A percentile compares a stretch with the other conserved stretches of the same genome.
Conservation (phyloP, 2,113 vertebrate species). For the Chrysemys picta region DNA sequence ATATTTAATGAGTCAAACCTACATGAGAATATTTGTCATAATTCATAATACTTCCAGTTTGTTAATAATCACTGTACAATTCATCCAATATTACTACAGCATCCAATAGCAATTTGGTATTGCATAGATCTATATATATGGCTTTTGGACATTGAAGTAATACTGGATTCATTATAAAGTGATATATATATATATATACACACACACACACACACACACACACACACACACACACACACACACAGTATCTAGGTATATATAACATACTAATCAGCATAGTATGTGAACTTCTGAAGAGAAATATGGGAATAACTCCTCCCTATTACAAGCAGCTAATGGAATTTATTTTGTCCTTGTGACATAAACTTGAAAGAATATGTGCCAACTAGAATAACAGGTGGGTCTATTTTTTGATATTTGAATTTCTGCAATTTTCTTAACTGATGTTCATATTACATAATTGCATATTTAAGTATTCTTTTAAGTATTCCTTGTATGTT, state of each 20-base stretch:
- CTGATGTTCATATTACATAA: not conserved
- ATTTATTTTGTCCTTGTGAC: not conserved
- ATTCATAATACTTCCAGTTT: not conserved
- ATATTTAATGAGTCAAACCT: not conserved
- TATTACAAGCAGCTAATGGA: rapidly evolving
- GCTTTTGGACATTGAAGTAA: not conserved
- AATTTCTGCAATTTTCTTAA: not conserved
- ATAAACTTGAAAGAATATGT: not conserved
- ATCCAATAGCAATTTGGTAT: not conserved
- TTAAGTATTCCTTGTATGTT: not conserved
- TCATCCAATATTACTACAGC: not conserved
- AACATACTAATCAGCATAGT: rapidly evolving
- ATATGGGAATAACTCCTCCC: not conserved
- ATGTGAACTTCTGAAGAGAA: not conserved
- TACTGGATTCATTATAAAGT: not conserved
- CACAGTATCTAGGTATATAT: not conserved
- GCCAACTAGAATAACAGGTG: not conserved
- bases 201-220: no score
- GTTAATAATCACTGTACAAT: not conserved
- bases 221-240: not conserved
- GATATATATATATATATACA: not conserved
- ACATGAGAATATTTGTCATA: not conserved
- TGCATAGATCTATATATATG: no score
- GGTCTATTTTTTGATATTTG: not conserved
- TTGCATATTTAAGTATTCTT: not conserved